Percentiles rank a stretch among this genome's conserved stretches.
These are phyloP conservation scores for Aphodius granarius DNA, from an alignment of 2,888 invertebrate species.

Conservation along the genomic window DNA sequence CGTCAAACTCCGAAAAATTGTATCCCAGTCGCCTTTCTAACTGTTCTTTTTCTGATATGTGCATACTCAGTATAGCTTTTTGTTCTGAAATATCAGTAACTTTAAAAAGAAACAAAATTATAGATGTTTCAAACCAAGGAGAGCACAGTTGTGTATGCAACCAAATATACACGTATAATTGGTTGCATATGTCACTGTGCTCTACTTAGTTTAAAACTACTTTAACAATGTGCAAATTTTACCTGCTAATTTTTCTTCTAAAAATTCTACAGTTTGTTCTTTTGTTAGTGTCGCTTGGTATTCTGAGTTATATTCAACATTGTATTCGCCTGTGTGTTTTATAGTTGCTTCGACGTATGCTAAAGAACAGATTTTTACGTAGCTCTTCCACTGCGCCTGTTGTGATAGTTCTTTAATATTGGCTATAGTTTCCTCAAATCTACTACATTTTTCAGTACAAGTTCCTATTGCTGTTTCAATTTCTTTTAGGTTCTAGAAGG, in stretches of 20 bases:
- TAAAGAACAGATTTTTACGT: conserved; percentile 20
- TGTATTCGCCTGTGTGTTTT: conserved; percentile 27
- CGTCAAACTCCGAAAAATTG: conserved; percentile 15
- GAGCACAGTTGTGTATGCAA: too few relatives aligned
- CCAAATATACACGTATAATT: too few relatives aligned
- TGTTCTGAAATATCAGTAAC: conserved; percentile 4
- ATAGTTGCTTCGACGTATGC: conserved; percentile 19
- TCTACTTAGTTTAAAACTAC: too few relatives aligned
- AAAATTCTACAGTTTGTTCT: conserved; percentile 24
- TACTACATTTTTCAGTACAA: background rate
- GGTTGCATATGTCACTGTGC: too few relatives aligned
- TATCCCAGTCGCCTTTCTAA: conserved; percentile 18
- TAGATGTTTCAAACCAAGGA: too few relatives aligned
- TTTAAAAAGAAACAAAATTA: too few relatives aligned
- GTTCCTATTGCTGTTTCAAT: background rate
- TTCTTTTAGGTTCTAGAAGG: background rate
- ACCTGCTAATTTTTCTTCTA: conserved; percentile 21
- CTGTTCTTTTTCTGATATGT: conserved; percentile 19
- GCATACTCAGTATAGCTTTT: conserved; percentile 14
- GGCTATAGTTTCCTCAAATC: conserved; percentile 13
- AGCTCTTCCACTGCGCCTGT: conserved; percentile 18
- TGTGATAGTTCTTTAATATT: conserved; percentile 16
- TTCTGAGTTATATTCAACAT: conserved; percentile 22
- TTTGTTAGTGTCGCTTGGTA: conserved; percentile 24
- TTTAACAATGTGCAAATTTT: background rate